Percentiles rank a stretch among this genome's conserved stretches.
Evolutionary conservation across 2,113 vertebrate species (phyloP).

Genomic region (Pyrgilauda ruficollis): DNA sequence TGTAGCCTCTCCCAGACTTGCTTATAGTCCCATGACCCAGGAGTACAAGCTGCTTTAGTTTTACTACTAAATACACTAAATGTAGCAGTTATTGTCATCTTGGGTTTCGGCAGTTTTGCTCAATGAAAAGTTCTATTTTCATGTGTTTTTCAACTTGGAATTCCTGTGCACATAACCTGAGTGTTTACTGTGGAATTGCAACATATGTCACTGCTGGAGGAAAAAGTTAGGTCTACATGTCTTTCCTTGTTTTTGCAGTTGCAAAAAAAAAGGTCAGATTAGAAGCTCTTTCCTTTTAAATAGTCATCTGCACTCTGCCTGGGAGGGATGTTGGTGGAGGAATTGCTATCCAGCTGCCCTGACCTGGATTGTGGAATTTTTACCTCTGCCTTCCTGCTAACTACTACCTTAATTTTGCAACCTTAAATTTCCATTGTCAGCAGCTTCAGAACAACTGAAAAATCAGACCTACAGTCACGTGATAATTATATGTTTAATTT

Average conservation of each 20-base stretch:
- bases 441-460: background rate
- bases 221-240: background rate
- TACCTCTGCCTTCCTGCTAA: background rate
- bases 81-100: background rate
- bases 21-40: background rate
- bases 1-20: background rate
- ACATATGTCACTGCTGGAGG: background rate
- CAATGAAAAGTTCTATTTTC: background rate
- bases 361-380: background rate
- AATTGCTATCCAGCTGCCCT: background rate
- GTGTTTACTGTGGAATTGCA: background rate
- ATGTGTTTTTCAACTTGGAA: background rate
- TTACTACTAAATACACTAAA: background rate
- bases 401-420: background rate
- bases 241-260: background rate
- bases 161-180: rapidly evolving
- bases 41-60: background rate
- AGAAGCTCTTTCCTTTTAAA: background rate
- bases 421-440: background rate
- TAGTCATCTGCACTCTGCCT: background rate
- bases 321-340: background rate
- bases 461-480: background rate
- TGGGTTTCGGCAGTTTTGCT: background rate
- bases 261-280: background rate
- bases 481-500: background rate